Percentiles rank a stretch among this genome's conserved stretches.
Evolutionary conservation across 64 coral and sea anemone species (phyloP).

Genomic region (Dendronephthya gigantea): DNA sequence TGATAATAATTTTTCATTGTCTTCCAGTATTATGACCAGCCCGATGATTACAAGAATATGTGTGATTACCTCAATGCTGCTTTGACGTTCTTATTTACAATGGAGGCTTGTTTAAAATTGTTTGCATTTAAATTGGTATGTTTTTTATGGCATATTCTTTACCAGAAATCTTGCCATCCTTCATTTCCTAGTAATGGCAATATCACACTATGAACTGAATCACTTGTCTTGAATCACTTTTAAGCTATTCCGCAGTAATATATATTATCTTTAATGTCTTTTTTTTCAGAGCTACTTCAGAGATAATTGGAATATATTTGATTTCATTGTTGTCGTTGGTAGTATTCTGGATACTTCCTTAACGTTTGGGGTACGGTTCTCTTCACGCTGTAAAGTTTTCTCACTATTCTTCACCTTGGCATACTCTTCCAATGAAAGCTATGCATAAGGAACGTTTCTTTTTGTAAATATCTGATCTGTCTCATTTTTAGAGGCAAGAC

Average conservation of each 20-base stretch:
- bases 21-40: constrained; percentile 50
- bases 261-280: not conserved
- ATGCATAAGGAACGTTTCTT: no score
- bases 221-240: no score
- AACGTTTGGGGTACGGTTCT: not conserved
- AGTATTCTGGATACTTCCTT: constrained; percentile 61
- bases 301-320: constrained; percentile 95
- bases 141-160: not conserved
- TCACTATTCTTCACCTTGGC: no score
- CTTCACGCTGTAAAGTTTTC: not conserved
- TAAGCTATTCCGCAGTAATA: not conserved
- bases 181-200: no score
- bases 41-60: not conserved
- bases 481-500: not conserved
- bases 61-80: constrained; percentile 59
- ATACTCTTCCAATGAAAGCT: no score
- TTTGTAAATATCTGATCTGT: not conserved
- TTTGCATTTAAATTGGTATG: constrained; percentile 5
- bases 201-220: no score
- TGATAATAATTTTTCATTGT: not conserved
- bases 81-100: constrained; percentile 34
- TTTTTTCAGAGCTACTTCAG: constrained; percentile 83
- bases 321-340: constrained; percentile 83
- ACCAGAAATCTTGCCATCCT: no score
- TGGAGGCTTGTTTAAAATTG: not conserved